These are phyloP conservation scores for Carcinoscorpius rotundicauda DNA, from an alignment of 1,140 invertebrate genomes.

Conservation along the genomic window DNA sequence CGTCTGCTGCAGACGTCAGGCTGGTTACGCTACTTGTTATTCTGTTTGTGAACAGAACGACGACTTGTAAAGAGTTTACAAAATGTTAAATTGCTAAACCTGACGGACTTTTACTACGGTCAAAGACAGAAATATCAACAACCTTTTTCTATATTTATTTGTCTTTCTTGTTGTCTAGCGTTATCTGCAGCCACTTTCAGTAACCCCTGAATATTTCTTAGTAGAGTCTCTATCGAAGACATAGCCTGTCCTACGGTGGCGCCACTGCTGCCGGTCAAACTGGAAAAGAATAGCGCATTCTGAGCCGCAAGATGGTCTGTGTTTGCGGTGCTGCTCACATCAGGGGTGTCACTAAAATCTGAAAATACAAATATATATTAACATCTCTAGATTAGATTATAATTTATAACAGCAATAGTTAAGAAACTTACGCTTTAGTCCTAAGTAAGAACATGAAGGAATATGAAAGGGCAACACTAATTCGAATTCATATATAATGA, in stretches of 20 bases:
- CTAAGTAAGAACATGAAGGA: too few relatives aligned
- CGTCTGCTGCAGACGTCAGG: too few relatives aligned
- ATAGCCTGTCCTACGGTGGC: constrained; percentile 32
- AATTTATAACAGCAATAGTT: too few relatives aligned
- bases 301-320: constrained; percentile 20
- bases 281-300: constrained; percentile 8
- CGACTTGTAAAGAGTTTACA: neutral
- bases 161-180: constrained; percentile 83
- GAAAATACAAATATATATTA: too few relatives aligned
- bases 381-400: too few relatives aligned
- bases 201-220: constrained; percentile 87
- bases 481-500: too few relatives aligned
- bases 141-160: constrained; percentile 96
- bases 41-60: too few relatives aligned
- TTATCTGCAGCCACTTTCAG: constrained; percentile 91
- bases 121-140: constrained; percentile 22
- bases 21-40: too few relatives aligned
- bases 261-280: constrained; percentile 11
- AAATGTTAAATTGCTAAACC: too few relatives aligned
- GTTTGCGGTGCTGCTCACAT: constrained; percentile 26
- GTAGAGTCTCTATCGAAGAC: constrained; percentile 78
- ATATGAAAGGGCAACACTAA: too few relatives aligned
- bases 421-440: too few relatives aligned
- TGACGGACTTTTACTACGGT: too few relatives aligned
- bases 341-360: constrained; percentile 27